phyloP scores from a whole-genome alignment of 2,888 invertebrate genomes.

The Drosophila parthenogenetica region DNA sequence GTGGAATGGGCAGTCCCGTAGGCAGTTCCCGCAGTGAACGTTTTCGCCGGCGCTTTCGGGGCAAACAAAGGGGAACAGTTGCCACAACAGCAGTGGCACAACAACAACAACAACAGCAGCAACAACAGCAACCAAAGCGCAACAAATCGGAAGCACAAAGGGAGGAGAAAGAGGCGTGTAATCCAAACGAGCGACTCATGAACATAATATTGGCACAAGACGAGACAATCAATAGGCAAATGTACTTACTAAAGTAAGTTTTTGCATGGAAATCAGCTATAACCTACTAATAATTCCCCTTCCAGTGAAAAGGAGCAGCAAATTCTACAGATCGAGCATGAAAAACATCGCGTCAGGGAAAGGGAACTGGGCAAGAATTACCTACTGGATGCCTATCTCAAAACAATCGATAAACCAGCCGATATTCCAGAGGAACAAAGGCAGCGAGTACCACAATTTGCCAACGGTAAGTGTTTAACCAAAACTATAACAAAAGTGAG shows the following conservation, averaged over 20 bases:
- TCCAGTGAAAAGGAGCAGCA: conserved; percentile 90
- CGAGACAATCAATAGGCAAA: conserved; percentile 86
- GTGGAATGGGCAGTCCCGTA: conserved; percentile 84
- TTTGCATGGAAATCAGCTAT: neutral
- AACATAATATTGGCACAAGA: conserved; percentile 87
- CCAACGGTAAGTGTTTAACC: conserved; percentile 11
- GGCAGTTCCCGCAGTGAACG: conserved; percentile 83
- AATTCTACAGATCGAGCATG: conserved; percentile 92
- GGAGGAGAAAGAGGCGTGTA: conserved; percentile 42
- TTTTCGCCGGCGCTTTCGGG: conserved; percentile 70
- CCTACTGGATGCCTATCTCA: conserved; percentile 91
- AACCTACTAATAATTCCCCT: too few relatives aligned
- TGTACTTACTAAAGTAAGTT: conserved; percentile 83
- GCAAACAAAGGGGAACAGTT: conserved; percentile 66
- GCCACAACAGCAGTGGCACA: conserved; percentile 14
- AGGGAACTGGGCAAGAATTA: conserved; percentile 92
- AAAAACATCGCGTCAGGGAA: conserved; percentile 90
- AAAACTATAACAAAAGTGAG: conserved; percentile 10
- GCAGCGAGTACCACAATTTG: conserved; percentile 3
- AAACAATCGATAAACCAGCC: conserved; percentile 85
- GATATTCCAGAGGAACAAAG: conserved; percentile 27
- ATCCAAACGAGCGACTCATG: conserved; percentile 86
- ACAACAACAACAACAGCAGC: conserved; percentile 10
- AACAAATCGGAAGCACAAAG: conserved; percentile 37
- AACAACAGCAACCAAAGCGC: conserved; percentile 41